Conservation (phyloP, 35 echinoderm and acorn worm genomes). For the Apostichopus parvimensis region DNA sequence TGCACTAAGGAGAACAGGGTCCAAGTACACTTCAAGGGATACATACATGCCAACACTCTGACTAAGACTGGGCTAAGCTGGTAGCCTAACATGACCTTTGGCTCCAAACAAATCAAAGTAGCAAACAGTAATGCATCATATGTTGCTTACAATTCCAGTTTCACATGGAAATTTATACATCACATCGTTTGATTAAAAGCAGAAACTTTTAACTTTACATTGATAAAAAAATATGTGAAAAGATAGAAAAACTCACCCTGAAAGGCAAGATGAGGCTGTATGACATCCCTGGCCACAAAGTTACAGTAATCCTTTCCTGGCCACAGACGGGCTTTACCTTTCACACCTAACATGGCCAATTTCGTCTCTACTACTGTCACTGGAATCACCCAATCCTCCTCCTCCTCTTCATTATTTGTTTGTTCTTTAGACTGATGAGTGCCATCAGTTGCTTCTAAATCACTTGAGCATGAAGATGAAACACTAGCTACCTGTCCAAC, state of each 20-base stretch:
- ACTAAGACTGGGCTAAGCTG: too few species aligned
- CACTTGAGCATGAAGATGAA: not conserved
- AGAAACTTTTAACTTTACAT: too few species aligned
- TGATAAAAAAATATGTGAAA: too few species aligned
- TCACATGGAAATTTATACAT: too few species aligned
- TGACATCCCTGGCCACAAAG: constrained; percentile 80
- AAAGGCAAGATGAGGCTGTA: constrained; percentile 75
- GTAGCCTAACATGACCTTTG: too few species aligned
- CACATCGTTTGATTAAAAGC: too few species aligned
- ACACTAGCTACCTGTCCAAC: not conserved
- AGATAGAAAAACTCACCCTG: constrained; percentile 57
- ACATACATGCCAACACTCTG: too few species aligned
- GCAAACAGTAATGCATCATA: too few species aligned
- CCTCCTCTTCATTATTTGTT: not conserved
- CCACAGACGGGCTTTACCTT: constrained; percentile 80
- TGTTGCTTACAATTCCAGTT: too few species aligned
- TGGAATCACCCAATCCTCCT: not conserved
- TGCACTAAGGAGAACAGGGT: too few species aligned
- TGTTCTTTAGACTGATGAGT: not conserved
- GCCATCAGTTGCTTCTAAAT: not conserved
- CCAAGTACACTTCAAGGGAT: too few species aligned
- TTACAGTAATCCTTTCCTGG: constrained; percentile 96
- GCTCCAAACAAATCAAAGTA: too few species aligned
- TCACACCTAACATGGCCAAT: constrained; percentile 62
- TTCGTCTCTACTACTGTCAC: constrained; percentile 69